Base-by-base conservation (phyloP, 2,888 invertebrate genomes). In the Scrobipalpa atriplicella region DNA sequence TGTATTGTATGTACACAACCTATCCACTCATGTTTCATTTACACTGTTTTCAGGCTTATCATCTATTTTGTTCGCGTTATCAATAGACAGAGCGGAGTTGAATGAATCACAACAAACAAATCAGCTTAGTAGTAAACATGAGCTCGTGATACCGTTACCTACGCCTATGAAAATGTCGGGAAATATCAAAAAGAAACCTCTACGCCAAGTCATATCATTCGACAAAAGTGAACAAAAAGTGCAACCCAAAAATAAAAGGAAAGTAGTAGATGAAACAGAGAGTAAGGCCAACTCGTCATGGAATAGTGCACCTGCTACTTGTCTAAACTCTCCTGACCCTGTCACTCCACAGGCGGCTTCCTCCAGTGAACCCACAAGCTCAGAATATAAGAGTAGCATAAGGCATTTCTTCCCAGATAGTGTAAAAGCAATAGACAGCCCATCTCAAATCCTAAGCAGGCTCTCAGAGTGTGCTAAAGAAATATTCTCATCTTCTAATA, bases 41-140 rank as follows among this genome's bases (percentile, higher is more conserved):
- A 68, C 47, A 65, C 71, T 79, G 73, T 92, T 29, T 91, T 71
- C 81, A 96, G 97, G 97, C 72, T 94, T 99, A 82, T 96, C 96
- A 72, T 95, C 97, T 65, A 96, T 99, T 80, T 93, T 99, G 72
- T 99, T 99, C 92, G 99, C 99, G 21, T 95, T 99, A 81, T 96
- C 95, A 79, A 96, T 98, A 69, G 98, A 99, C 90, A 97, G 97
- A 85, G 93, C 95, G 38, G 97, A 97, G 81, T 93, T 98, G 66
- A 97, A 96, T 87, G 93, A 94, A 84, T 92, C 89, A 84, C 88
- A 89, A 75, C 93, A 87, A 79, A 84, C 80, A 66, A 91, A 77
- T 78, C 93, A 89, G 76, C 86, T 85, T 21, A 89, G 82, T 21
- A 89, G 82, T 69, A 90, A 89, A 85, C 81, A 93, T 63, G 95